phyloP scores from a whole-genome alignment of 2,888 invertebrate species.

The Anthophora plumipes region DNA sequence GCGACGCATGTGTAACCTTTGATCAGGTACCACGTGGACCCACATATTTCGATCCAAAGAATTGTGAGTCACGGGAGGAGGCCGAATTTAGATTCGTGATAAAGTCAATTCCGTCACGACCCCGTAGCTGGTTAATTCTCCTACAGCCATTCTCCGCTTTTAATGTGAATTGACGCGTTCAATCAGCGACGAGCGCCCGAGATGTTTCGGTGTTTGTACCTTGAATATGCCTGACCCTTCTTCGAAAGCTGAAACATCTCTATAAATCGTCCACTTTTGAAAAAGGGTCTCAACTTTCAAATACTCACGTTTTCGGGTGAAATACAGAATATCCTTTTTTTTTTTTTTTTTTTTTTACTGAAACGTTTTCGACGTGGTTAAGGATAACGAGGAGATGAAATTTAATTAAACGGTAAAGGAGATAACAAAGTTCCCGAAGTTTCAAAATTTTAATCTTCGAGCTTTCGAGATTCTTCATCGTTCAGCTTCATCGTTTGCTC shows the following conservation, averaged over 20 bases:
- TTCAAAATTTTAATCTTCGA: not conserved
- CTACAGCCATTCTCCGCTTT: conserved; percentile 7
- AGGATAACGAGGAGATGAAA: too few relatives aligned
- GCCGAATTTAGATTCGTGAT: conserved; percentile 63
- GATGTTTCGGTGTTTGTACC: not conserved
- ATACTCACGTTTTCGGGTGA: too few relatives aligned
- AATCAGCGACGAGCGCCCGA: not conserved
- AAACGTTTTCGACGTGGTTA: too few relatives aligned
- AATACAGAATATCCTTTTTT: too few relatives aligned
- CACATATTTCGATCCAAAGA: conserved; percentile 56
- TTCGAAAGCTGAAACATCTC: not conserved
- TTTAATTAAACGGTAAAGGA: too few relatives aligned
- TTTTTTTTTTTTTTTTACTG: too few relatives aligned
- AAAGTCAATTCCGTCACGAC: conserved; percentile 44
- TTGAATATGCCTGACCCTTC: not conserved
- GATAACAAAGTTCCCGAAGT: not conserved
- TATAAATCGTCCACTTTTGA: not conserved
- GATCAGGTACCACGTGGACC: conserved; percentile 67
- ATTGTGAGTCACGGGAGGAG: conserved; percentile 57
- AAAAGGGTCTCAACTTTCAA: not conserved
- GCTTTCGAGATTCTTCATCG: too few relatives aligned
- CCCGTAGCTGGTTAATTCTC: conserved; percentile 28
- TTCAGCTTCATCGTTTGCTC: too few relatives aligned
- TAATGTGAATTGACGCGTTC: conserved; percentile 41
- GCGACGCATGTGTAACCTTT: conserved; percentile 49